phyloP scores from a whole-genome alignment of 2,888 invertebrate species.

The Rosalia funebris region DNA sequence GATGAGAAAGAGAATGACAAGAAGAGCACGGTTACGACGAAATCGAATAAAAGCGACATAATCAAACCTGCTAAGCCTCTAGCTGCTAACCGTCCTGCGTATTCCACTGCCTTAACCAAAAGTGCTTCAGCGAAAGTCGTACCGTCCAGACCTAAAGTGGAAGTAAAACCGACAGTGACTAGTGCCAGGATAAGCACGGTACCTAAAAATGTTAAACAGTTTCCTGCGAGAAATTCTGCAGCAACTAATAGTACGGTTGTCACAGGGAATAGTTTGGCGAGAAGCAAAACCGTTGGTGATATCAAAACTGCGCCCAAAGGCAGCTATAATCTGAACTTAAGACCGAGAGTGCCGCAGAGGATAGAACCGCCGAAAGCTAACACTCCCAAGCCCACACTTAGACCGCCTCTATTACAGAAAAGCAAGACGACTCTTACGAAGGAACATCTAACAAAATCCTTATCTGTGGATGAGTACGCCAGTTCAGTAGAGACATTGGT shows the following conservation, averaged over 20 bases:
- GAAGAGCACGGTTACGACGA: constrained; percentile 1
- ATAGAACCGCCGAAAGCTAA: background rate
- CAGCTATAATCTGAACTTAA: constrained; percentile 26
- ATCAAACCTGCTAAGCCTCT: constrained; percentile 42
- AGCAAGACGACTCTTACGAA: constrained; percentile 52
- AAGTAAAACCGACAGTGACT: constrained; percentile 42
- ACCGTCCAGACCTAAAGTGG: constrained; percentile 51
- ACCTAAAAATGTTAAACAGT: constrained; percentile 17
- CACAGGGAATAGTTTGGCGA: constrained; percentile 45
- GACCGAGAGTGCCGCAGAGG: constrained; percentile 9
- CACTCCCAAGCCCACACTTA: background rate
- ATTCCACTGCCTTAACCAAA: constrained; percentile 64
- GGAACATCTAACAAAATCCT: constrained; percentile 49
- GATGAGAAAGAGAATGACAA: constrained; percentile 23
- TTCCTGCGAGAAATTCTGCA: background rate
- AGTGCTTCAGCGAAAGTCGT: constrained; percentile 57
- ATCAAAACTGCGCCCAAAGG: constrained; percentile 51
- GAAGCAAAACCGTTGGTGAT: constrained; percentile 62
- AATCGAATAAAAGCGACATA: constrained; percentile 44
- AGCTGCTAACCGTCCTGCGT: constrained; percentile 57
- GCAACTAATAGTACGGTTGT: background rate
- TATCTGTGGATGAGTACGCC: constrained; percentile 51
- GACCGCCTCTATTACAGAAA: constrained; percentile 39
- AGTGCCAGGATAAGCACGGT: constrained; percentile 12
- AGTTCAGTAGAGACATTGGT: constrained; percentile 62